These are phyloP conservation scores for Monomorium pharaonis DNA, from an alignment of 1,140 invertebrate genomes.

Conservation along the genomic window DNA sequence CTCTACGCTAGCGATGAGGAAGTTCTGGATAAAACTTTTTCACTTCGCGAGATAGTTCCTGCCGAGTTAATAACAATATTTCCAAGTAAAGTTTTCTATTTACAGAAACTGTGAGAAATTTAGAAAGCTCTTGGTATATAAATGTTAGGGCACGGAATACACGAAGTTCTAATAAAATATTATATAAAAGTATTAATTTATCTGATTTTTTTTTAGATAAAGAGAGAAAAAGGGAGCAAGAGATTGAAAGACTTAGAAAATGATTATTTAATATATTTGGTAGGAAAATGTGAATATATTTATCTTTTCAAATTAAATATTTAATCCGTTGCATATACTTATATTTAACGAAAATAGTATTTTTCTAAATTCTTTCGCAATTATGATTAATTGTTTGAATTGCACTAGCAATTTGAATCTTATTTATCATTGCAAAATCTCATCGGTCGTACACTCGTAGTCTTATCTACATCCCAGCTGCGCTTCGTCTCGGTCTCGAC, in stretches of 20 bases:
- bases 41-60: constrained; percentile 62
- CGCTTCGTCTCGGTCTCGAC: constrained; percentile 18
- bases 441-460: background rate
- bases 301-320: background rate
- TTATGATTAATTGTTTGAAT: background rate
- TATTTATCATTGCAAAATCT: constrained; percentile 26
- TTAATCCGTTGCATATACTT: background rate
- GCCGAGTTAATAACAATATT: constrained; percentile 64
- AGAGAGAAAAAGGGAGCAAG: background rate
- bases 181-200: constrained; percentile 12
- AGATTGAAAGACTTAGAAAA: background rate
- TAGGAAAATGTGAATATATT: background rate
- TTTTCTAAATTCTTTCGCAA: background rate
- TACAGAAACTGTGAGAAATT: constrained; percentile 57
- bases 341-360: background rate
- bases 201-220: background rate
- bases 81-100: constrained; percentile 62
- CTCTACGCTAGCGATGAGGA: constrained; percentile 37
- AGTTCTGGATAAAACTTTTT: constrained; percentile 61
- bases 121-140: constrained; percentile 31
- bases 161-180: background rate
- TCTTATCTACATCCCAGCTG: constrained; percentile 60
- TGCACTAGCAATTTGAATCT: constrained; percentile 18
- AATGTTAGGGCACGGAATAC: constrained; percentile 31
- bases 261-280: background rate